Evolutionary conservation across 2,113 vertebrate species (phyloP).

Genomic region (Diphyllodes magnificus): DNA sequence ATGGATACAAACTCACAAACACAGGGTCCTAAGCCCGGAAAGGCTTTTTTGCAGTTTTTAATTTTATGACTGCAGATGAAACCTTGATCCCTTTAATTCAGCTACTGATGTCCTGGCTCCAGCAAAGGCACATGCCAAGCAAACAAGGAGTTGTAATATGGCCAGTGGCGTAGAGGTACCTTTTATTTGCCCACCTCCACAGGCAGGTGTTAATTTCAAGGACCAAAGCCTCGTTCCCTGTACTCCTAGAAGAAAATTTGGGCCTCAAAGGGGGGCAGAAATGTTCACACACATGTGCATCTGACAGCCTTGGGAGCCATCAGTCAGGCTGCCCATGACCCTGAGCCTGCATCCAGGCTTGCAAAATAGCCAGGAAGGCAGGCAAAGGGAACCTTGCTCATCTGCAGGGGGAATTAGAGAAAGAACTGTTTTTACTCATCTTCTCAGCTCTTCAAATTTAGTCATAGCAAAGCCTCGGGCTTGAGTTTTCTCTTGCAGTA

Average conservation of each 20-base stretch:
- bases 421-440: background rate
- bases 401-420: background rate
- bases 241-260: background rate
- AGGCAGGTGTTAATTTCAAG: background rate
- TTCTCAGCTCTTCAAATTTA: background rate
- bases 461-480: background rate
- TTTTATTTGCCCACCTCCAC: background rate
- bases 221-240: background rate
- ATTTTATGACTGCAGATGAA: background rate
- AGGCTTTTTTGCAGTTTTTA: background rate
- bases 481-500: background rate
- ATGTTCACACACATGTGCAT: rapidly evolving
- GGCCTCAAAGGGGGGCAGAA: background rate
- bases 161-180: background rate
- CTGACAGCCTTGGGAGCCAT: background rate
- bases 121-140: background rate
- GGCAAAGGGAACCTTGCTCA: background rate
- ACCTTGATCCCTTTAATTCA: background rate
- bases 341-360: background rate
- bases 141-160: background rate
- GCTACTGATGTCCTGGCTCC: background rate
- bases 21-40: background rate
- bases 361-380: background rate
- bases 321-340: background rate
- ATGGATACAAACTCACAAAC: background rate